Evolutionary conservation across 2,888 invertebrate genomes (phyloP).

Genomic region (Drosophila borealis): DNA sequence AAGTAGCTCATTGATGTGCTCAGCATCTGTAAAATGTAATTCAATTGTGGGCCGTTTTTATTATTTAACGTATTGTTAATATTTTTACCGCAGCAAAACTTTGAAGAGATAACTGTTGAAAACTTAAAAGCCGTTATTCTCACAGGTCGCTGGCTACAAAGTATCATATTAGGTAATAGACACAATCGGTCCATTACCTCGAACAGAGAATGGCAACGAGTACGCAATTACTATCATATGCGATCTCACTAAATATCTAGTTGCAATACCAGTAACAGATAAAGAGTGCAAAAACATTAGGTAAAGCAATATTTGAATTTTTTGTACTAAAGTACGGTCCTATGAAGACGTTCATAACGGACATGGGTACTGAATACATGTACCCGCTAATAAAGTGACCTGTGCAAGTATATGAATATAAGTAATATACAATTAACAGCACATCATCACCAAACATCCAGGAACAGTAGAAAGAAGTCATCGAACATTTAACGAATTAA

Average conservation of each 20-base stretch:
- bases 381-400: too few species aligned
- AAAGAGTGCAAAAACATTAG: neutral
- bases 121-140: slow-evolving; percentile 84
- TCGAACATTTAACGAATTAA: too few species aligned
- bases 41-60: too few species aligned
- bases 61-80: neutral
- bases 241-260: neutral
- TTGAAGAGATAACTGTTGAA: slow-evolving; percentile 82
- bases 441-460: too few species aligned
- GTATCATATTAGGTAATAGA: slow-evolving; percentile 74
- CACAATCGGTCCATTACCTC: too few species aligned
- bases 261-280: neutral
- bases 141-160: slow-evolving; percentile 82
- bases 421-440: too few species aligned
- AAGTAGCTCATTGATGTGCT: slow-evolving; percentile 85
- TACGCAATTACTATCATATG: neutral
- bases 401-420: too few species aligned
- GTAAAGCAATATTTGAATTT: neutral
- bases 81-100: slow-evolving; percentile 81
- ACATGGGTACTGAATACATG: too few species aligned
- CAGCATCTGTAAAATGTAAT: slow-evolving; percentile 72
- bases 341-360: too few species aligned
- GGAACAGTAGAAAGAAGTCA: too few species aligned
- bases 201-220: too few species aligned
- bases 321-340: too few species aligned